phyloP scores from a whole-genome alignment of 1,140 invertebrate genomes.

The Drosophila dunni region DNA sequence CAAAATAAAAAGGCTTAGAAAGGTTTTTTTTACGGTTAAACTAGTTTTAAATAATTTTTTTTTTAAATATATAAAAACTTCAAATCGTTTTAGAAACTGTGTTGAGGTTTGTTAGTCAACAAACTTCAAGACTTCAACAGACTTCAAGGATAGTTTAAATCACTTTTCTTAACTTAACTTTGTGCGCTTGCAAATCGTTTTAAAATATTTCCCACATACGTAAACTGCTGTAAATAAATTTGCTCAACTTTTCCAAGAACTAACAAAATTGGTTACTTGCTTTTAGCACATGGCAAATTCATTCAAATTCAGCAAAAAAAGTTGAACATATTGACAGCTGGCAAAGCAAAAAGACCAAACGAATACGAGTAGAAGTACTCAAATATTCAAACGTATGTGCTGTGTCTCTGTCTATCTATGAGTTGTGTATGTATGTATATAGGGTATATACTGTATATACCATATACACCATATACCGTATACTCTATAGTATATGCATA shows the following conservation, averaged over 20 bases:
- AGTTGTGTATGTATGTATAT: background rate
- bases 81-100: too few relatives aligned
- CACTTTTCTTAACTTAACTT: too few relatives aligned
- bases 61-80: too few relatives aligned
- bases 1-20: too few relatives aligned
- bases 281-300: constrained; percentile 14
- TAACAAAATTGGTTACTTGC: constrained; percentile 10
- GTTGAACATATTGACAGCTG: constrained; percentile 35
- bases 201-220: too few relatives aligned
- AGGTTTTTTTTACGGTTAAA: too few relatives aligned
- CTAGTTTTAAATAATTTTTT: too few relatives aligned
- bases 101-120: too few relatives aligned
- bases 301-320: constrained; percentile 18
- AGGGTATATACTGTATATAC: too few relatives aligned
- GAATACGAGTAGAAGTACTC: background rate
- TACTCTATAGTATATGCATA: constrained; percentile 3
- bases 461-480: background rate
- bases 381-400: background rate
- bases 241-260: background rate
- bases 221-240: background rate
- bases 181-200: too few relatives aligned
- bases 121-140: too few relatives aligned
- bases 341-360: constrained; percentile 9
- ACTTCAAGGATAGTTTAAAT: too few relatives aligned
- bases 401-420: background rate